phyloP scores from a whole-genome alignment of 2,113 vertebrate genomes.

The Etheostoma spectabile region DNA sequence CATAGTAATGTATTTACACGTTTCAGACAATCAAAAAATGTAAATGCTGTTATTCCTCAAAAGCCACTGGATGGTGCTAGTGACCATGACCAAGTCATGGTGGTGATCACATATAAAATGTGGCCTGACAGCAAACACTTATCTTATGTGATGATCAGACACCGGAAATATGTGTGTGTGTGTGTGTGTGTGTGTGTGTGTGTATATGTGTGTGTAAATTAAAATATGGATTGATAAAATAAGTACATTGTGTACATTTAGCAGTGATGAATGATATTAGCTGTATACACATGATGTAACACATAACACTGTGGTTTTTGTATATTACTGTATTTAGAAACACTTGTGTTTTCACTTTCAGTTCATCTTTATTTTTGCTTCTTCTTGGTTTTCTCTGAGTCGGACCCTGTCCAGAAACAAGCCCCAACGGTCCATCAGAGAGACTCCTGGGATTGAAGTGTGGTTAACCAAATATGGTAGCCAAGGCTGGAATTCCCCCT shows the following conservation, averaged over 20 bases:
- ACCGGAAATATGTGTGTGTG: background rate
- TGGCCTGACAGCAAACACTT: slow-evolving; percentile 21
- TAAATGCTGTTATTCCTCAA: slow-evolving; percentile 56
- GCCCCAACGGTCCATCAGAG: background rate
- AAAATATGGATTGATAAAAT: slow-evolving; percentile 48
- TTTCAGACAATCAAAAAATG: slow-evolving; percentile 29
- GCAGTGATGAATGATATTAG: slow-evolving; percentile 45
- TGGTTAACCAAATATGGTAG: slow-evolving; percentile 9
- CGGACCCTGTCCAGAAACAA: slow-evolving; percentile 62
- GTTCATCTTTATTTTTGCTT: slow-evolving; percentile 31
- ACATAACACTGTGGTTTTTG: slow-evolving; percentile 43
- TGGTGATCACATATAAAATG: slow-evolving; percentile 31
- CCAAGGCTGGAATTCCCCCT: background rate
- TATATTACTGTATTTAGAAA: slow-evolving; percentile 43
- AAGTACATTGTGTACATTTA: slow-evolving; percentile 39
- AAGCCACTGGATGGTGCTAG: slow-evolving; percentile 78
- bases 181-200: no score
- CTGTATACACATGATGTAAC: slow-evolving; percentile 28
- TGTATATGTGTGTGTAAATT: slow-evolving; percentile 33
- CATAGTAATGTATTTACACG: slow-evolving; percentile 74
- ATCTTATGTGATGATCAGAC: slow-evolving; percentile 38
- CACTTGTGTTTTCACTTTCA: slow-evolving; percentile 7
- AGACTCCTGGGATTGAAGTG: slow-evolving; percentile 9
- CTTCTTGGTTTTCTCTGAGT: slow-evolving; percentile 15
- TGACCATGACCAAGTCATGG: slow-evolving; percentile 60